Conservation (phyloP, 2,113 vertebrate species). For the Paradisaea rubra region DNA sequence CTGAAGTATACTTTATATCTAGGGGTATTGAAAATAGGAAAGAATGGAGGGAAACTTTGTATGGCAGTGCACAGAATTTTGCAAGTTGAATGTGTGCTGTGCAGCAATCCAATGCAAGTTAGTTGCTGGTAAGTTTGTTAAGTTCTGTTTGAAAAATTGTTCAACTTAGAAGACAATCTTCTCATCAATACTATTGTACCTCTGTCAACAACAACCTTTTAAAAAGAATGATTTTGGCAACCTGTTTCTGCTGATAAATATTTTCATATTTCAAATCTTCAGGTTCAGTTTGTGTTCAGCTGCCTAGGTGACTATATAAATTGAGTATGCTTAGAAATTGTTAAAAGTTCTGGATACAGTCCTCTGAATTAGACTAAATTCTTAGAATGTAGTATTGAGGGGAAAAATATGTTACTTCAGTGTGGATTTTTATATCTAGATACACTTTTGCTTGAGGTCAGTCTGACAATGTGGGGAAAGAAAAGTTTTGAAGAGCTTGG, state of each 20-base stretch:
- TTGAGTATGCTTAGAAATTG: background rate
- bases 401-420: background rate
- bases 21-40: constrained; percentile 70
- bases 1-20: constrained; percentile 72
- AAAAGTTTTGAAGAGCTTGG: background rate
- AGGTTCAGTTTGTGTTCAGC: background rate
- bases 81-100: constrained; percentile 57
- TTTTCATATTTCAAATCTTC: background rate
- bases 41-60: constrained; percentile 68
- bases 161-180: constrained; percentile 61
- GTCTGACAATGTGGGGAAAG: background rate
- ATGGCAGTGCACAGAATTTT: constrained; percentile 69
- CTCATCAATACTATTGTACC: constrained; percentile 50
- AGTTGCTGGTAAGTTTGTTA: constrained; percentile 70
- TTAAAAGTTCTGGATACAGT: background rate
- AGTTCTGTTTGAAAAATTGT: constrained; percentile 69
- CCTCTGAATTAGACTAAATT: background rate
- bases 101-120: constrained; percentile 62
- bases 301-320: background rate
- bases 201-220: constrained; percentile 24
- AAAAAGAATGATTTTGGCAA: background rate
- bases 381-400: background rate
- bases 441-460: background rate
- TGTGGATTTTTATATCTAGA: background rate
- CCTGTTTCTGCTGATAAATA: background rate